Evolutionary conservation across 2,113 vertebrate species (phyloP), one percentile per base, ranked within the genome.

Genomic region (Sylvietta virens): DNA sequence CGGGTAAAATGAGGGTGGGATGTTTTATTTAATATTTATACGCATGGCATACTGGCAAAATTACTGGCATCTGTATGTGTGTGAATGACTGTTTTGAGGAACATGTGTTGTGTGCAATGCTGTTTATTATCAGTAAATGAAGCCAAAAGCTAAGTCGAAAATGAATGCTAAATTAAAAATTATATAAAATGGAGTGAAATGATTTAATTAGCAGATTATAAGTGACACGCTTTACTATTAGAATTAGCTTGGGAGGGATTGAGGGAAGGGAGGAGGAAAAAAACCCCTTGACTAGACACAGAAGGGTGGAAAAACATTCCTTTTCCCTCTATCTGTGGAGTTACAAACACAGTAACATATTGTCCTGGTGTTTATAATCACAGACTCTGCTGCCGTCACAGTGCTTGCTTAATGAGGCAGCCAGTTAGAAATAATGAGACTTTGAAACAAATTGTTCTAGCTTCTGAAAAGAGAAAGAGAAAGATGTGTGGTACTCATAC

Each of bases 161-260:
- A 98, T 98, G 98, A 98, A 98, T 98, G 97, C 97, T 97, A 98
- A 98, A 98, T 98, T 98, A 98, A 98, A 98, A 98, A 98, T 98
- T 98, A 98, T 97, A 98, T 97, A 98, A 98, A 98, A 97, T 91
- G 96, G 95, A 97, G 96, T 97, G 95, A 98, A 98, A 97, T 98
- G 98, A 98, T 98, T 98, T 98, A 98, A 98, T 98, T 98, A 98
- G 97, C 97, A 97, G 97, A 97, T 97, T 97, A 95, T 96, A 98
- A 98, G 96, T 96, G 94, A 98, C 95, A 97, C 37, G 94, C 64
- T 95, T 95, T 90, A 94, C 88, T 90, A 93, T 93, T 96, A 97
- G 94, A 96, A 97, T 91, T 94, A 97, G 94, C 93, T 96, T 94
- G 94, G 96, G 94, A 92, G 84, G 88, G 81, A 95, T 93, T 69